Percentiles rank a stretch among this genome's conserved stretches.
Conservation (phyloP, 2,113 vertebrate genomes). For the Symphodus melops region DNA sequence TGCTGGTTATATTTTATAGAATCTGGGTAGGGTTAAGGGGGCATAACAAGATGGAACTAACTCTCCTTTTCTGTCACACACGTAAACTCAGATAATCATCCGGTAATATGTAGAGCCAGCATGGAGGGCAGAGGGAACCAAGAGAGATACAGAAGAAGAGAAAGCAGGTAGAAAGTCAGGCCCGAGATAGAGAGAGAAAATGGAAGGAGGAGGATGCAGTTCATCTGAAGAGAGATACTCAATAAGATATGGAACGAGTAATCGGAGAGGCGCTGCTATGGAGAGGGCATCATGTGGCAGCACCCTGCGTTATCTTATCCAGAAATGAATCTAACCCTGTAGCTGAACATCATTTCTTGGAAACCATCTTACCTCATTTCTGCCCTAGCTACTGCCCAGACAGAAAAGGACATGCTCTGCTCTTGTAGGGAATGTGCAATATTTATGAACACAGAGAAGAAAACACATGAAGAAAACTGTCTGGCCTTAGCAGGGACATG, state of each 20-base stretch:
- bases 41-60: constrained; percentile 29
- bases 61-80: constrained; percentile 50
- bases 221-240: constrained; percentile 36
- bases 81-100: constrained; percentile 67
- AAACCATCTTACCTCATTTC: constrained; percentile 41
- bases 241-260: constrained; percentile 43
- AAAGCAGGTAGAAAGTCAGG: constrained; percentile 1
- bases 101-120: constrained; percentile 56
- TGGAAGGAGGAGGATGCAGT: constrained; percentile 4
- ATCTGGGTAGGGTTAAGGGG: constrained; percentile 14
- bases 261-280: constrained; percentile 31
- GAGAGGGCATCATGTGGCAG: constrained; percentile 51
- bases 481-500: neutral
- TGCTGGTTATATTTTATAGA: constrained; percentile 35
- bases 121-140: constrained; percentile 30
- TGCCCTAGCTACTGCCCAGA: constrained; percentile 8
- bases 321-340: constrained; percentile 54
- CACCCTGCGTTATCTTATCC: constrained; percentile 55
- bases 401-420: constrained; percentile 1
- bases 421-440: constrained; percentile 32
- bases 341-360: constrained; percentile 49
- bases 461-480: constrained; percentile 11
- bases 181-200: constrained; percentile 17
- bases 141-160: constrained; percentile 22
- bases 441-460: constrained; percentile 31